Evolutionary conservation across 2,113 vertebrate genomes (phyloP).

Genomic region (Naja naja): DNA sequence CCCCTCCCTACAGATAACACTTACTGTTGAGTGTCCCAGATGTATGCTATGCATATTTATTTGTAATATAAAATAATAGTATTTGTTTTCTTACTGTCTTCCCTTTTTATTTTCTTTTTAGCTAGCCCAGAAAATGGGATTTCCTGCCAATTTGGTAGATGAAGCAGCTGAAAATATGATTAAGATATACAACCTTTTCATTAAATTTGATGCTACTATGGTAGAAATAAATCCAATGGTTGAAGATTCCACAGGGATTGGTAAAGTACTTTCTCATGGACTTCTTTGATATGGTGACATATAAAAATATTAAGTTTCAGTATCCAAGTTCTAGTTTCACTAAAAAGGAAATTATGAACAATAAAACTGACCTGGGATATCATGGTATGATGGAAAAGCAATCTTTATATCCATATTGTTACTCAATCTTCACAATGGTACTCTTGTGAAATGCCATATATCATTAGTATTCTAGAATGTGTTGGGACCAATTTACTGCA

Average conservation of each 20-base stretch:
- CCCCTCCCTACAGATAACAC: neutral
- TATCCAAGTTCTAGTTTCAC: neutral
- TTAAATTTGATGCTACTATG: constrained; percentile 98
- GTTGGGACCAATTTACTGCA: neutral
- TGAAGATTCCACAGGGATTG: constrained; percentile 92
- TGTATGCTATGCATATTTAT: neutral
- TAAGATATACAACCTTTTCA: constrained; percentile 91
- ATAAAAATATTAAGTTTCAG: neutral
- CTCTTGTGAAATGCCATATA: neutral
- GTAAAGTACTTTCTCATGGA: constrained; percentile 68
- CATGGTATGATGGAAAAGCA: neutral
- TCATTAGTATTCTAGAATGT: neutral
- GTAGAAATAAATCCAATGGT: constrained; percentile 99
- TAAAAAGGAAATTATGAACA: neutral
- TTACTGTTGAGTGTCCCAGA: neutral
- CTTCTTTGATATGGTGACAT: constrained; percentile 8
- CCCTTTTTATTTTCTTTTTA: constrained; percentile 56
- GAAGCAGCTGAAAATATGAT: constrained; percentile 95
- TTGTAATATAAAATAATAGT: neutral
- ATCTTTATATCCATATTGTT: neutral
- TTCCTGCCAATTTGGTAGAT: constrained; percentile 83
- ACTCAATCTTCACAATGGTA: neutral
- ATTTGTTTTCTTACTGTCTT: neutral
- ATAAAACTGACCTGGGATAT: neutral
- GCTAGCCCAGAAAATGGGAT: constrained; percentile 96